Evolutionary conservation across 2,113 vertebrate species (phyloP).

Genomic region (Microcebus murinus): DNA sequence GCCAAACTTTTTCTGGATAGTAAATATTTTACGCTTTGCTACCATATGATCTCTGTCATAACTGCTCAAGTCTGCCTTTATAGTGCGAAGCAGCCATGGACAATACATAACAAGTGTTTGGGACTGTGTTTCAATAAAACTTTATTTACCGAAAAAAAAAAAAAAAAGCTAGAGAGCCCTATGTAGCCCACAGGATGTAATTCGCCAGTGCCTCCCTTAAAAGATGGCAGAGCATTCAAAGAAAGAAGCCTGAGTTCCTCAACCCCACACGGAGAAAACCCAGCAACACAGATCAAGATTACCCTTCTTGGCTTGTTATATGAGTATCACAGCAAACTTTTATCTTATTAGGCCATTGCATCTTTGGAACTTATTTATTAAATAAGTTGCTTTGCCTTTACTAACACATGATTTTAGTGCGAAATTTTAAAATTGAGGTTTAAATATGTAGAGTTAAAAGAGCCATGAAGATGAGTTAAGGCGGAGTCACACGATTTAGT

Average conservation of each 20-base stretch:
- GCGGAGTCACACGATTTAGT: background rate
- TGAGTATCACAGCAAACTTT: background rate
- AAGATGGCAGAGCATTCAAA: background rate
- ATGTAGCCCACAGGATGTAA: background rate
- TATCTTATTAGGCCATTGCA: background rate
- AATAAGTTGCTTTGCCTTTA: background rate
- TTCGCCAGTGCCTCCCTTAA: background rate
- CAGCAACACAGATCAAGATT: background rate
- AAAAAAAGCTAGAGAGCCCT: background rate
- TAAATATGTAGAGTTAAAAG: background rate
- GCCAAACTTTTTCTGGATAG: background rate
- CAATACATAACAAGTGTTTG: background rate
- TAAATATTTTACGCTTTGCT: background rate
- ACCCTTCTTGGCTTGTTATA: background rate
- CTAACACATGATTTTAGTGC: background rate
- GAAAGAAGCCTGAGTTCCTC: background rate
- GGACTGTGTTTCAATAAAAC: background rate
- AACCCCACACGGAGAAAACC: background rate
- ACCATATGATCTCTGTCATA: background rate
- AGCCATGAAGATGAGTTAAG: background rate
- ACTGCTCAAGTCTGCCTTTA: background rate
- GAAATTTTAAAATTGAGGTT: background rate
- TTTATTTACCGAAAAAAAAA: background rate
- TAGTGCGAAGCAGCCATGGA: background rate
- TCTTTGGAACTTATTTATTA: slow-evolving; percentile 20